Percentiles rank a stretch among this genome's conserved stretches.
Conservation (phyloP, 2,797 vertebrate species). For the Lateolabrax maculatus region DNA sequence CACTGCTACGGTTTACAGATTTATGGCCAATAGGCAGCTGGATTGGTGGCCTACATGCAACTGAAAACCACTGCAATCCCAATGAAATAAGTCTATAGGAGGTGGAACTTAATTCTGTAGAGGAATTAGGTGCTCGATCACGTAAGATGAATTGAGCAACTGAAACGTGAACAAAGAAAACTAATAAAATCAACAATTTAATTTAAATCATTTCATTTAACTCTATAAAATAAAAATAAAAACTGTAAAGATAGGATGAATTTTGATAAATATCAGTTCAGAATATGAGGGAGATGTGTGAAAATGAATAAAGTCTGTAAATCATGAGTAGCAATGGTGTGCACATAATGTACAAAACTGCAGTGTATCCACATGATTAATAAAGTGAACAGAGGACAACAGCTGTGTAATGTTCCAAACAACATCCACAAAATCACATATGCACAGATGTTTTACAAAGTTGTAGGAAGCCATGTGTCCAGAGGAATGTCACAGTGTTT, state of each 20-base stretch:
- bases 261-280: background rate
- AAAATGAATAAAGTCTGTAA: background rate
- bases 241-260: background rate
- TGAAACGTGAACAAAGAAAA: background rate
- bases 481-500: too few relatives aligned
- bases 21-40: conserved; percentile 12
- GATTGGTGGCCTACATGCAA: conserved; percentile 47
- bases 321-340: background rate
- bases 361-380: background rate
- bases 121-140: background rate
- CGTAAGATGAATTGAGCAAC: background rate
- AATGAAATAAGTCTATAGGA: conserved; percentile 7
- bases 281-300: background rate
- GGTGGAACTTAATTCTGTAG: background rate
- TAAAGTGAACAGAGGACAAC: background rate
- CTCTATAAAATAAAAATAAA: background rate
- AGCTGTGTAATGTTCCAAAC: background rate
- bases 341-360: background rate
- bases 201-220: background rate
- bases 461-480: too few relatives aligned
- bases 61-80: background rate
- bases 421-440: background rate
- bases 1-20: conserved; percentile 33
- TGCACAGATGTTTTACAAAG: background rate
- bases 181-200: background rate